Conservation (phyloP, 2,113 vertebrate species). For the Aythya baeri region DNA sequence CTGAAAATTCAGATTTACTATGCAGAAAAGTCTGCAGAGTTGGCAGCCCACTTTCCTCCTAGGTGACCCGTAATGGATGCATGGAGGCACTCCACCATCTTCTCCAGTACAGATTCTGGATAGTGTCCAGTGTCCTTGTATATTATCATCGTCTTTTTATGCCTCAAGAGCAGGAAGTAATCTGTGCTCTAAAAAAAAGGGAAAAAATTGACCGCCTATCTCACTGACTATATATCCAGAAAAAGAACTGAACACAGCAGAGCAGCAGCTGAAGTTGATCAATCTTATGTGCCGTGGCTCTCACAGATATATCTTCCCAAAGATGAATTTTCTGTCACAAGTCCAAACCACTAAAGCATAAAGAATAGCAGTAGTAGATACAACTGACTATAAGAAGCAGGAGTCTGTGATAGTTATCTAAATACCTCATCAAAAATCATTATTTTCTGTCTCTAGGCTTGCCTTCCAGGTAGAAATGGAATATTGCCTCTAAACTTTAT, state of each 20-base stretch:
- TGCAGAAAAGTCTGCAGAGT: background rate
- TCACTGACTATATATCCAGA: background rate
- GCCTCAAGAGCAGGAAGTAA: constrained; percentile 50
- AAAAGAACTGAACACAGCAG: constrained; percentile 31
- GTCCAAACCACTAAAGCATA: constrained; percentile 43
- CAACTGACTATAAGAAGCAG: constrained; percentile 31
- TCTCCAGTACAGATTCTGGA: background rate
- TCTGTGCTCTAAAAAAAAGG: background rate
- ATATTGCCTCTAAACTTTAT: constrained; percentile 52
- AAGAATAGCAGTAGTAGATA: constrained; percentile 18
- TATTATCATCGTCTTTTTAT: background rate
- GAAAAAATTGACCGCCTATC: background rate
- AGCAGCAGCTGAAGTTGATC: constrained; percentile 49
- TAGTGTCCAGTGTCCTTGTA: background rate
- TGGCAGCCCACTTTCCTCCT: background rate
- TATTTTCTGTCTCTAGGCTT: constrained; percentile 51
- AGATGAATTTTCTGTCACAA: constrained; percentile 50
- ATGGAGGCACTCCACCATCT: background rate
- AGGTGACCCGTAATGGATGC: background rate
- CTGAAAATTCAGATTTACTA: background rate
- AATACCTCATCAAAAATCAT: constrained; percentile 55
- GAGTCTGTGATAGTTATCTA: constrained; percentile 48
- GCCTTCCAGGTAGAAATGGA: constrained; percentile 58
- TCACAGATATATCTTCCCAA: constrained; percentile 34
- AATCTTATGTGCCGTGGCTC: constrained; percentile 30